These are phyloP conservation scores for Jacana jacana DNA, from an alignment of 2,113 vertebrate genomes.

Conservation along the genomic window DNA sequence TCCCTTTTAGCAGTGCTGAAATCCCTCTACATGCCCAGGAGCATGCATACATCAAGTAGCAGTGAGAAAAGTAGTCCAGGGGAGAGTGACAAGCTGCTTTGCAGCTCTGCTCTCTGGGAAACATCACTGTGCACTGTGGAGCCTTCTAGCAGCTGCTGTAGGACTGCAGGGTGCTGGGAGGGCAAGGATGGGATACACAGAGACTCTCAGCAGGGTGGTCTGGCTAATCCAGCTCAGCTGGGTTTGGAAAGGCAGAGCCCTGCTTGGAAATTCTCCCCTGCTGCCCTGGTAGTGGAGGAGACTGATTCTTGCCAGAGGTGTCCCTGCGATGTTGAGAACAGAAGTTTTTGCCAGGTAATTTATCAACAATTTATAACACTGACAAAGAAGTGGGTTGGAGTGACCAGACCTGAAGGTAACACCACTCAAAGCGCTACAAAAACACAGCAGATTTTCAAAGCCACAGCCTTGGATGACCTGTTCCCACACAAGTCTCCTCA, in stretches of 20 bases:
- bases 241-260: neutral
- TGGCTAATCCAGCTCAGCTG: neutral
- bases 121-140: neutral
- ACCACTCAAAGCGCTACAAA: neutral
- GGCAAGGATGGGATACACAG: rapidly evolving
- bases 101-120: neutral
- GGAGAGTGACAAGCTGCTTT: neutral
- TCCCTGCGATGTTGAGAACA: neutral
- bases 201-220: neutral
- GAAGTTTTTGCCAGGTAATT: neutral
- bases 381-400: rapidly evolving
- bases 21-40: neutral
- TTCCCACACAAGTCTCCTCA: neutral
- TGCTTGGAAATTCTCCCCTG: neutral
- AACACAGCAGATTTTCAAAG: neutral
- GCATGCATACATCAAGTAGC: rapidly evolving
- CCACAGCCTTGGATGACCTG: neutral
- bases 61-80: neutral
- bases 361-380: neutral
- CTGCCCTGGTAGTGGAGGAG: neutral
- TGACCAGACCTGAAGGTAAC: neutral
- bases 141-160: neutral
- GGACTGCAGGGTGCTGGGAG: neutral
- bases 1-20: neutral
- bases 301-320: neutral